Evolutionary conservation across 2,113 vertebrate species (phyloP).

Genomic region (Xyrauchen texanus): DNA sequence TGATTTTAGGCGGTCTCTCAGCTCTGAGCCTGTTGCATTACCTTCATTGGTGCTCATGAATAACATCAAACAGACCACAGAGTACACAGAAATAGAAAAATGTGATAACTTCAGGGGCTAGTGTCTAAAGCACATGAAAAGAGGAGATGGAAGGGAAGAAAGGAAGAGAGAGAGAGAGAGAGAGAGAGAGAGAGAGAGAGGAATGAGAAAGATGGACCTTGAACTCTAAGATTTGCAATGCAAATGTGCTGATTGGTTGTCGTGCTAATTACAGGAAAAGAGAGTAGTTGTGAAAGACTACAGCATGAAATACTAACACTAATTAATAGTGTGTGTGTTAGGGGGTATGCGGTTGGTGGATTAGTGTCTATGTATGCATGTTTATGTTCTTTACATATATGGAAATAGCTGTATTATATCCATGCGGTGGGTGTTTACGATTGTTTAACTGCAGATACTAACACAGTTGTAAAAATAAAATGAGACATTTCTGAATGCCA

Average conservation of each 20-base stretch:
- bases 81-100: constrained; percentile 70
- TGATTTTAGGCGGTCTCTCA: constrained; percentile 65
- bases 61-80: constrained; percentile 69
- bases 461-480: not conserved
- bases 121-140: constrained; percentile 48
- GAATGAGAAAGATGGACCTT: not conserved
- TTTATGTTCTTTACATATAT: too few species aligned
- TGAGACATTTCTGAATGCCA: not conserved
- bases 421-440: not conserved
- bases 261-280: not conserved
- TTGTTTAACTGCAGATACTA: not conserved
- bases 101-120: constrained; percentile 62
- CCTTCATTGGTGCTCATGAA: constrained; percentile 74
- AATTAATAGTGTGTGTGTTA: too few species aligned
- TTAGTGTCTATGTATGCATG: too few species aligned
- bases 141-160: not conserved
- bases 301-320: too few species aligned
- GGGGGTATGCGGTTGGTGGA: too few species aligned
- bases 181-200: too few species aligned
- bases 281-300: too few species aligned
- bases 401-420: too few species aligned
- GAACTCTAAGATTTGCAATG: constrained; percentile 14
- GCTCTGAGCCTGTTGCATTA: constrained; percentile 69
- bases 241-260: not conserved
- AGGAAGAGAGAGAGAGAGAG: too few species aligned